A percentile compares a stretch with the other conserved stretches of the same genome.
Evolutionary conservation across 2,888 invertebrate genomes (phyloP).

Genomic region (Dasysyrphus tricinctus): DNA sequence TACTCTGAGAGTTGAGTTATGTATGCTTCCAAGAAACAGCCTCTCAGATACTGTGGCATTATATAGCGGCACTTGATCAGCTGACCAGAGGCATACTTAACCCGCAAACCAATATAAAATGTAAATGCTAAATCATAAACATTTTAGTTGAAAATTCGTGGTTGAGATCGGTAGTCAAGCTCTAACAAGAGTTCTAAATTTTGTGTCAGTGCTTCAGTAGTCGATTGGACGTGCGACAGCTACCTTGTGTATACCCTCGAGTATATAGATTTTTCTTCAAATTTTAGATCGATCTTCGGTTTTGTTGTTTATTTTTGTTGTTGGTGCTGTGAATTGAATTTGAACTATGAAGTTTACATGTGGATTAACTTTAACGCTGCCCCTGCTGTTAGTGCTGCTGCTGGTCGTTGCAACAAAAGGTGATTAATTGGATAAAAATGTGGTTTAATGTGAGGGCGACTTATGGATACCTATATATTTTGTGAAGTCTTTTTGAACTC

Average conservation of each 20-base stretch:
- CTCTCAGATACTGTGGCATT: conserved; percentile 23
- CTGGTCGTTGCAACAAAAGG: conserved; percentile 63
- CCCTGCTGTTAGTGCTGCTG: conserved; percentile 35
- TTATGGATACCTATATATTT: neutral
- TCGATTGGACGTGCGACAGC: conserved; percentile 35
- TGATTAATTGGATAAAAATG: conserved; percentile 58
- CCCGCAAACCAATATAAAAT: conserved; percentile 61
- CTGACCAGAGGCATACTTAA: conserved; percentile 50
- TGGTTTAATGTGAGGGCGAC: conserved; percentile 32
- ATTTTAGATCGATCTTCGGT: conserved; percentile 11
- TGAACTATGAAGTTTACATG: conserved; percentile 56
- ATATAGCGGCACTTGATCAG: conserved; percentile 38
- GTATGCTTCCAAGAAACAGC: neutral
- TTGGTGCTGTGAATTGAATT: conserved; percentile 1
- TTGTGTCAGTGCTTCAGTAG: conserved; percentile 28
- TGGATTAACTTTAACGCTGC: conserved; percentile 63
- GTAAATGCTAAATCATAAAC: conserved; percentile 69
- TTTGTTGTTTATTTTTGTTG: conserved; percentile 11
- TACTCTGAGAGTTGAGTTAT: neutral
- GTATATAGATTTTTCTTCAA: conserved; percentile 1
- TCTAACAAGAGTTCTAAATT: conserved; percentile 56
- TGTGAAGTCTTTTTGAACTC: conserved; percentile 27
- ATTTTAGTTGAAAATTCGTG: conserved; percentile 73
- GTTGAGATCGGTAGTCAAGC: conserved; percentile 73
- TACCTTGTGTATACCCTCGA: conserved; percentile 1